Percentiles rank a stretch among this genome's conserved stretches.
Conservation (phyloP, 2,113 vertebrate genomes). For the Corythoichthys haematopterus region DNA sequence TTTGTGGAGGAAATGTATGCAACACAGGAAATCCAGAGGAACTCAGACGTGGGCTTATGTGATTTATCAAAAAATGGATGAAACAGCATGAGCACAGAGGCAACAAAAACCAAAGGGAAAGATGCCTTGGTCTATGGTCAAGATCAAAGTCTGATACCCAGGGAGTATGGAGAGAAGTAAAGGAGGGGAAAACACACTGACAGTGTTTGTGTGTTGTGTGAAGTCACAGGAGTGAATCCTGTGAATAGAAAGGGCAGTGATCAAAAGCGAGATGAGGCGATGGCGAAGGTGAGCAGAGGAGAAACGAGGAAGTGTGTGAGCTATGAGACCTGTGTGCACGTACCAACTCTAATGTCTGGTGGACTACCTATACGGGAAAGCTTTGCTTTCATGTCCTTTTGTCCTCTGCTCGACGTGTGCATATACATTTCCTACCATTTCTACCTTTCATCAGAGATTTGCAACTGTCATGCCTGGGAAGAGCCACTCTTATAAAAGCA, state of each 20-base stretch:
- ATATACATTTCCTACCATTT: conserved; percentile 35
- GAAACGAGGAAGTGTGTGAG: conserved; percentile 43
- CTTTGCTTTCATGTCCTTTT: conserved; percentile 41
- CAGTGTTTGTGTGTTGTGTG: conserved; percentile 19
- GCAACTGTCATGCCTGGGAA: conserved; percentile 32
- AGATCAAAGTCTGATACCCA: conserved; percentile 65
- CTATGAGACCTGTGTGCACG: conserved; percentile 33
- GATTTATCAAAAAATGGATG: conserved; percentile 18
- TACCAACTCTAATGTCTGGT: conserved; percentile 42
- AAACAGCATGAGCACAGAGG: conserved; percentile 21
- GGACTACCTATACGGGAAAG: conserved; percentile 37
- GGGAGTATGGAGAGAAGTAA: conserved; percentile 35
- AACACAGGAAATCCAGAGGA: conserved; percentile 19
- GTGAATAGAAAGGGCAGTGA: conserved; percentile 57
- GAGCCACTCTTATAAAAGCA: conserved; percentile 27
- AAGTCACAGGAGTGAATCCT: conserved; percentile 31
- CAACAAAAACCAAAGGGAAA: conserved; percentile 38
- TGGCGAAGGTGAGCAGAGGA: conserved; percentile 27
- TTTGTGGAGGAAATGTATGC: neutral
- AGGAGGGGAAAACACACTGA: conserved; percentile 32
- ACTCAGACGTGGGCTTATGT: conserved; percentile 17
- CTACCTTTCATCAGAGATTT: conserved; percentile 34
- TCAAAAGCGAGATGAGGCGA: conserved; percentile 61
- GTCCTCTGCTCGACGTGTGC: conserved; percentile 23
- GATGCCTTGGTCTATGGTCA: conserved; percentile 49